phyloP scores from a whole-genome alignment of 2,113 vertebrate species.

The Proteles cristata region DNA sequence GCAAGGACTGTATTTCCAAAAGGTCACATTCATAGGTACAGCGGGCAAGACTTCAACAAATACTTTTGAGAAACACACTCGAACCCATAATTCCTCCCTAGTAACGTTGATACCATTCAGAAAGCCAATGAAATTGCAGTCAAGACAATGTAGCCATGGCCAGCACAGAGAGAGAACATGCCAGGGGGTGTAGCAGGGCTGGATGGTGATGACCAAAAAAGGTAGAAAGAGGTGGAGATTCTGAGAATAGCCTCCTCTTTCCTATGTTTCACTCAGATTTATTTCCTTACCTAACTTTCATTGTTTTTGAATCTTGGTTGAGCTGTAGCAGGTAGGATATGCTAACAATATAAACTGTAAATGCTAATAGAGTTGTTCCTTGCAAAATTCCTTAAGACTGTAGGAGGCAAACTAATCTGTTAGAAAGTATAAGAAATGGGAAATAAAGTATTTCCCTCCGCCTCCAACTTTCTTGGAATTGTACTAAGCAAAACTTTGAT shows the following conservation, averaged over 20 bases:
- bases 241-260: neutral
- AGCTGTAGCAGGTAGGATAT: neutral
- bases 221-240: neutral
- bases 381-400: neutral
- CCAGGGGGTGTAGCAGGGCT: neutral
- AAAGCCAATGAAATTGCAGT: neutral
- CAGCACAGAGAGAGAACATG: neutral
- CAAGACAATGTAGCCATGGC: neutral
- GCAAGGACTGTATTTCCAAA: neutral
- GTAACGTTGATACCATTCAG: neutral
- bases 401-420: neutral
- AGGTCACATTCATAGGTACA: neutral
- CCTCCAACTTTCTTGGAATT: neutral
- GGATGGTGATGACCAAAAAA: neutral
- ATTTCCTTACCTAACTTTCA: neutral
- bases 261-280: neutral
- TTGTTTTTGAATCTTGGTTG: neutral
- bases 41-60: neutral
- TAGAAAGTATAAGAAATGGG: neutral
- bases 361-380: neutral
- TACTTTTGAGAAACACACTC: neutral
- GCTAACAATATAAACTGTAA: neutral
- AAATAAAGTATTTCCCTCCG: neutral
- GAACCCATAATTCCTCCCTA: neutral
- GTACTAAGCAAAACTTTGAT: neutral